A percentile compares a stretch with the other conserved stretches of the same genome.
These are phyloP conservation scores for Caenorhabditis remanei DNA, from an alignment of 1,140 invertebrate species.

Conservation along the genomic window DNA sequence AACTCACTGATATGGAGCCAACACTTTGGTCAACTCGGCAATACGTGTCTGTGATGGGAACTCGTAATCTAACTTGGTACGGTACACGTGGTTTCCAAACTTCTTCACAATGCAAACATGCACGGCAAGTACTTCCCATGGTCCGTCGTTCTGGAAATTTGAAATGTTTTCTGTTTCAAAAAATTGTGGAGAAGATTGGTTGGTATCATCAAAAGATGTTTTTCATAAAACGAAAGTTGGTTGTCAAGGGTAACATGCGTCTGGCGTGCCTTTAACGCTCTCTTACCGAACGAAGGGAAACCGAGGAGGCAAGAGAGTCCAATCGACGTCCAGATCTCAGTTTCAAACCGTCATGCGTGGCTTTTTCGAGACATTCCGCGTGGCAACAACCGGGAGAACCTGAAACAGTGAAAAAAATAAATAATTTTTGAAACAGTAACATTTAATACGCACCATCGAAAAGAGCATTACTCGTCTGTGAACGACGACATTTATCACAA, in stretches of 20 bases:
- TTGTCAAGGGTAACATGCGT: too few species aligned
- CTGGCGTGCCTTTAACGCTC: too few species aligned
- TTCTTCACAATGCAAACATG: background rate
- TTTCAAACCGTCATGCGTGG: background rate
- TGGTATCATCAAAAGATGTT: background rate
- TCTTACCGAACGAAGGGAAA: constrained; percentile 3
- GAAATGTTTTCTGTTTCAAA: background rate
- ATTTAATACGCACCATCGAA: constrained; percentile 11
- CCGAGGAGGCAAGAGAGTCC: background rate
- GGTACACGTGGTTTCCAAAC: background rate
- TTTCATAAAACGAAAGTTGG: background rate
- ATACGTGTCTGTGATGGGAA: constrained; percentile 34
- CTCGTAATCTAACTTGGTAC: constrained; percentile 11
- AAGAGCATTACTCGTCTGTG: constrained; percentile 10
- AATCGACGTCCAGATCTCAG: constrained; percentile 11
- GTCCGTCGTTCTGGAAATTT: constrained; percentile 7
- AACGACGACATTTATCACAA: constrained; percentile 16
- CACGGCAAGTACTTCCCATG: background rate
- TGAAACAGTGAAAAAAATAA: background rate
- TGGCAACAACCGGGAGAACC: constrained; percentile 23
- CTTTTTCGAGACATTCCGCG: background rate
- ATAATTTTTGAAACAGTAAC: background rate
- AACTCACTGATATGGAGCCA: background rate
- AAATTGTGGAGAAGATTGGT: background rate
- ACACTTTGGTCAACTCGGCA: background rate